phyloP scores from a whole-genome alignment of 2,888 invertebrate species.

The Drepanosiphum platanoidis region DNA sequence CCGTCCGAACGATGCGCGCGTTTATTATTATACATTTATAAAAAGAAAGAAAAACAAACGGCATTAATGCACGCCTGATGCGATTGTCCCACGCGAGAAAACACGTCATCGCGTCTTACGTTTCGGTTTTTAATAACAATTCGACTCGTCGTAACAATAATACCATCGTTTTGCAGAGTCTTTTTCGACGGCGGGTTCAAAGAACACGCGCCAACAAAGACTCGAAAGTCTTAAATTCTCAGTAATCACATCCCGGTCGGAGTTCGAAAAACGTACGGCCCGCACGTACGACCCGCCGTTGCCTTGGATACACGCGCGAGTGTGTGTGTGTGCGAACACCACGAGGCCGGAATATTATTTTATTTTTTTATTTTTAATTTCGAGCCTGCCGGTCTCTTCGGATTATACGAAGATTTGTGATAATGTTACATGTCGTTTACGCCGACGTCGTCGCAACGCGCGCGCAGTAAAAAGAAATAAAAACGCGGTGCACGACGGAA shows the following conservation, averaged over 20 bases:
- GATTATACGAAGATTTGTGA: conserved; percentile 30
- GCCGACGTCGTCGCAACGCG: neutral
- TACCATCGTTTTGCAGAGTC: too few relatives aligned
- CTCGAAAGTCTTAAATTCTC: neutral
- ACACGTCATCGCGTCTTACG: too few relatives aligned
- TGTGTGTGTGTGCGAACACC: too few relatives aligned
- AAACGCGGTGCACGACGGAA: neutral
- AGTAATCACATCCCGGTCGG: neutral
- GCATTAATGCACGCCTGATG: too few relatives aligned
- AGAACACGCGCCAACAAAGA: too few relatives aligned
- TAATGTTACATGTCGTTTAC: conserved; percentile 13
- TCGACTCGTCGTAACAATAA: too few relatives aligned
- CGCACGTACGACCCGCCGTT: neutral
- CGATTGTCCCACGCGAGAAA: too few relatives aligned
- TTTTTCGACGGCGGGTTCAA: too few relatives aligned
- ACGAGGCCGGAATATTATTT: conserved; percentile 7
- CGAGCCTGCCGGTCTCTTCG: neutral
- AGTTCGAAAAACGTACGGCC: neutral
- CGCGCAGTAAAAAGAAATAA: neutral
- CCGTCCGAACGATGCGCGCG: too few relatives aligned
- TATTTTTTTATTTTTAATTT: conserved; percentile 24
- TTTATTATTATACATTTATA: too few relatives aligned
- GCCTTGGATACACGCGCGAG: neutral
- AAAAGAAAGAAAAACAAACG: too few relatives aligned
- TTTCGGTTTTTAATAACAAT: too few relatives aligned